Conservation (phyloP, 2,113 vertebrate species). For the Paramisgurnus dabryanus region DNA sequence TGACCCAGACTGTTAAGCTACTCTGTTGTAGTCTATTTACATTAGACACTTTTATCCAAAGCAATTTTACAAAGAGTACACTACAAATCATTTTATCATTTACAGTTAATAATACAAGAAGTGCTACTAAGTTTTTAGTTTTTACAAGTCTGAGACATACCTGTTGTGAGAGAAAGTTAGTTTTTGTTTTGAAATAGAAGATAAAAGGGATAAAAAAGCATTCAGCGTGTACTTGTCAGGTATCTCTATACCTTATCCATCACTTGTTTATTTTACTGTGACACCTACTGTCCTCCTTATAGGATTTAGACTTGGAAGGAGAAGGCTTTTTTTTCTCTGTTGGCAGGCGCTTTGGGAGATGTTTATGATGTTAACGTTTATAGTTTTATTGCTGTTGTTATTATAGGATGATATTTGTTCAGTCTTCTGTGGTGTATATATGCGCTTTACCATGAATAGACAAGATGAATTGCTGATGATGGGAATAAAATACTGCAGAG, state of each 20-base stretch:
- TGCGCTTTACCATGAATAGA: not conserved
- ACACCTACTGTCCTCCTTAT: not conserved
- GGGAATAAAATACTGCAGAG: not conserved
- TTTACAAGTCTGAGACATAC: too few species aligned
- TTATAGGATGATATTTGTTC: not conserved
- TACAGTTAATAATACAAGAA: too few species aligned
- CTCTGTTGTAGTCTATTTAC: not conserved
- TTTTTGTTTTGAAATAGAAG: too few species aligned
- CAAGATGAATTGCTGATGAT: not conserved
- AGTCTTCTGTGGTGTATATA: not conserved
- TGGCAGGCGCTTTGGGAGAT: not conserved
- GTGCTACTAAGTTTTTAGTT: too few species aligned
- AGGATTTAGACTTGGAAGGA: not conserved
- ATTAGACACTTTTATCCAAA: too few species aligned
- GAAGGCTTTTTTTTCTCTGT: not conserved
- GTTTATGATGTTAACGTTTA: conserved; percentile 3
- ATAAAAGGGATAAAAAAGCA: too few species aligned
- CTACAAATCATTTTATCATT: too few species aligned
- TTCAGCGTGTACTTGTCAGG: too few species aligned
- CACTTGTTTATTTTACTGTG: not conserved
- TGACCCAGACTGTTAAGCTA: not conserved
- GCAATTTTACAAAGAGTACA: too few species aligned
- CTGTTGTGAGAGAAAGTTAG: too few species aligned
- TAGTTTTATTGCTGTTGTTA: not conserved
- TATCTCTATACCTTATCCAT: not conserved